Evolutionary conservation across 2,888 invertebrate species (phyloP).

Genomic region (Candidula unifasciata): DNA sequence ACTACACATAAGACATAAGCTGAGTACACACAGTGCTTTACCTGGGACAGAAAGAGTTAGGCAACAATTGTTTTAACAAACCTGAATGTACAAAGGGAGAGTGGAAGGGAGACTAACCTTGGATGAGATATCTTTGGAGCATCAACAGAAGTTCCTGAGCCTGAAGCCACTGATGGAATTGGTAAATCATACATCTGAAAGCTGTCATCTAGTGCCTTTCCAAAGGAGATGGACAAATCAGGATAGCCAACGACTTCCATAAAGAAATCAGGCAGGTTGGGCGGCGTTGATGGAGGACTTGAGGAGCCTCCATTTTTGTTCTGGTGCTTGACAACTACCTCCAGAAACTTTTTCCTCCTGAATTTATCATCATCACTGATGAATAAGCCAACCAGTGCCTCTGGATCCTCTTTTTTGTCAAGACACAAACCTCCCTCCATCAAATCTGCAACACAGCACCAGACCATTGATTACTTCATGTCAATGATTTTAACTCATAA

Average conservation of each 20-base stretch:
- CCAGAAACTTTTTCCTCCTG: constrained; percentile 42
- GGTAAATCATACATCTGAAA: constrained; percentile 36
- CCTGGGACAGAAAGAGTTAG: too few species aligned
- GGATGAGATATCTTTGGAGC: constrained; percentile 30
- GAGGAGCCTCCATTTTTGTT: background rate
- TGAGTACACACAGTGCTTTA: too few species aligned
- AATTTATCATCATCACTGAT: constrained; percentile 42
- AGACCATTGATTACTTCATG: background rate
- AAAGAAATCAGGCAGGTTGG: constrained; percentile 41
- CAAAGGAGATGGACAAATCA: constrained; percentile 26
- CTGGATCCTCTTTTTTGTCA: constrained; percentile 35
- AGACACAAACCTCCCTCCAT: constrained; percentile 43
- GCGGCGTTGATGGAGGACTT: background rate
- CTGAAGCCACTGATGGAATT: background rate
- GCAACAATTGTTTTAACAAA: background rate
- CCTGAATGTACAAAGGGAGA: background rate
- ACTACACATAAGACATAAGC: too few species aligned
- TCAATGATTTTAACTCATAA: background rate
- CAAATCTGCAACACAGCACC: constrained; percentile 35
- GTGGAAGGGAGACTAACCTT: constrained; percentile 8
- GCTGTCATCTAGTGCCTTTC: constrained; percentile 29
- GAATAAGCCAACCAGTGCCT: constrained; percentile 35
- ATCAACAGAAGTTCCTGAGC: constrained; percentile 28
- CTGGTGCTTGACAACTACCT: constrained; percentile 44
- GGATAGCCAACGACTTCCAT: constrained; percentile 42